Percentiles rank a stretch among this genome's conserved stretches.
Evolutionary conservation across 2,113 vertebrate genomes (phyloP).

Genomic region (Psittacula cyanocephala): DNA sequence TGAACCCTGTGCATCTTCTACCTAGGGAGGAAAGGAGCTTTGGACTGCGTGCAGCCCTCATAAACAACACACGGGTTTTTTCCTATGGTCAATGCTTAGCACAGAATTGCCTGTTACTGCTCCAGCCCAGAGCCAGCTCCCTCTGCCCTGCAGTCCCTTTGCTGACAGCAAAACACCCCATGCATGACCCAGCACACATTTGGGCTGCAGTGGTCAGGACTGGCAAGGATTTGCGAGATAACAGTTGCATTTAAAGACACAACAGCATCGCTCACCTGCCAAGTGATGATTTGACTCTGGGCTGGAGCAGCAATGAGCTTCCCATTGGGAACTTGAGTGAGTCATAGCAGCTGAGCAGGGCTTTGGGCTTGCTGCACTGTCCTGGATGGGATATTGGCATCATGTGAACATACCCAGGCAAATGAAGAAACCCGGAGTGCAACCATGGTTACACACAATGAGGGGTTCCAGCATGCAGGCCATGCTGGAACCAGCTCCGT

Average conservation of each 20-base stretch:
- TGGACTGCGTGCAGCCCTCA: neutral
- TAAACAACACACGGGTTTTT: neutral
- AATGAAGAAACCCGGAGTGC: neutral
- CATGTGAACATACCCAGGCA: accelerated
- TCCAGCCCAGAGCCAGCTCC: neutral
- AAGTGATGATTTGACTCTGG: neutral
- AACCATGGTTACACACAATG: accelerated
- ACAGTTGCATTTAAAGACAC: neutral
- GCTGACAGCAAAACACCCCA: neutral
- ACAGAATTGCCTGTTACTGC: neutral
- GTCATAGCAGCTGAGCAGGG: neutral
- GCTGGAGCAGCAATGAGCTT: neutral
- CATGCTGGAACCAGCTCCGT: neutral
- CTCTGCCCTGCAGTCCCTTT: neutral
- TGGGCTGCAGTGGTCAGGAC: neutral
- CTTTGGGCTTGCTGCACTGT: neutral
- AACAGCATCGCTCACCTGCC: neutral
- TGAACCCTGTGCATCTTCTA: neutral
- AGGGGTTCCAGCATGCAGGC: neutral
- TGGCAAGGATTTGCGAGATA: neutral
- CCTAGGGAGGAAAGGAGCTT: neutral
- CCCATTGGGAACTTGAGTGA: neutral
- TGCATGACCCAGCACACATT: accelerated
- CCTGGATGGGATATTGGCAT: neutral
- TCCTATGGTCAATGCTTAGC: neutral